phyloP scores from a whole-genome alignment of 2,113 vertebrate genomes.

The Ahaetulla prasina region DNA sequence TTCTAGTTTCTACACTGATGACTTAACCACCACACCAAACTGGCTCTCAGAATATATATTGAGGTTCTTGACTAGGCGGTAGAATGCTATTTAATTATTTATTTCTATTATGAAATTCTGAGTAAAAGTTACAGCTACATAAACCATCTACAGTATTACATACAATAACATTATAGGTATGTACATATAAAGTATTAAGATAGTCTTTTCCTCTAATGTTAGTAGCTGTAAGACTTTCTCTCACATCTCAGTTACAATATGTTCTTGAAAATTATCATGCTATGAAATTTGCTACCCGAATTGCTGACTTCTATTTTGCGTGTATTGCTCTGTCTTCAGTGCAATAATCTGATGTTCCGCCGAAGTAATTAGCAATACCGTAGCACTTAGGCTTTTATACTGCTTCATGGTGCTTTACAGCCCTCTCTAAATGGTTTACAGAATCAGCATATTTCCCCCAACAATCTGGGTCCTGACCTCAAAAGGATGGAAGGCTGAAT shows the following conservation, averaged over 20 bases:
- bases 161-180: neutral
- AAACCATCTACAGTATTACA: neutral
- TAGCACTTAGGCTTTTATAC: too few species aligned
- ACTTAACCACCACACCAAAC: too few species aligned
- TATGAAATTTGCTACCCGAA: neutral
- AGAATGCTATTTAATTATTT: too few species aligned
- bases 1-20: too few species aligned
- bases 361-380: neutral
- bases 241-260: neutral
- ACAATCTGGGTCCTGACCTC: too few species aligned
- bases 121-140: neutral
- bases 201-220: neutral
- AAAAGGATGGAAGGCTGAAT: too few species aligned
- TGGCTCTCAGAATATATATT: too few species aligned
- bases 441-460: too few species aligned
- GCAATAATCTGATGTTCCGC: neutral
- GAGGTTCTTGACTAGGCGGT: too few species aligned
- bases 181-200: neutral
- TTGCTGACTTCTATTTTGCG: neutral
- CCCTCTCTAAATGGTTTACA: too few species aligned
- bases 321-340: neutral
- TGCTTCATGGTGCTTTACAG: too few species aligned
- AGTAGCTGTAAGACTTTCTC: neutral
- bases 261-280: neutral
- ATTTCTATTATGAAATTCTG: neutral